phyloP scores from a whole-genome alignment of 2,888 invertebrate species.

The Leucoma salicis region DNA sequence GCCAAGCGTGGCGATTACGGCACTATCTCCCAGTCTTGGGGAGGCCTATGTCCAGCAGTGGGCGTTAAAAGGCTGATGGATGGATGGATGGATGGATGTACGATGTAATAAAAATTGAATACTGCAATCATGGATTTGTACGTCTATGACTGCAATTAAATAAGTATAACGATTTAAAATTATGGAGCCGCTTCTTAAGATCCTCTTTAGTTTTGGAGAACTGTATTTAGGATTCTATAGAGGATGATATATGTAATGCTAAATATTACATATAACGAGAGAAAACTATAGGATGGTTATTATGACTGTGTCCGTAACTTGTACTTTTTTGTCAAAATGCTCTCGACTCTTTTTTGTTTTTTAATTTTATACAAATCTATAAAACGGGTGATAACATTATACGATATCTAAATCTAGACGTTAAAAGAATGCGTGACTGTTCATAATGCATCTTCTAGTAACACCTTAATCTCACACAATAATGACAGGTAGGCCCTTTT shows the following conservation, averaged over 20 bases:
- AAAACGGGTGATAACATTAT: neutral
- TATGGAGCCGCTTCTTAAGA: neutral
- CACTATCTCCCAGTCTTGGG: no score
- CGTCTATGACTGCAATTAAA: neutral
- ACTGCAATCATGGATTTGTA: neutral
- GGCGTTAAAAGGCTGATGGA: no score
- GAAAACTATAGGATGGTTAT: no score
- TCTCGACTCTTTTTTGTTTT: neutral
- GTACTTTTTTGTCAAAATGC: no score
- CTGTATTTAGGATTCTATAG: neutral
- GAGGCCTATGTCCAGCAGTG: no score
- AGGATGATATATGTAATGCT: no score
- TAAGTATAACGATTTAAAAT: no score
- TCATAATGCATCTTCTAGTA: neutral
- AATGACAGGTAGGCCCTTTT: slow-evolving; percentile 13
- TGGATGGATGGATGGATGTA: no score
- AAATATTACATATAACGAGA: no score
- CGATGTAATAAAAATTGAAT: no score
- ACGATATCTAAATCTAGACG: neutral
- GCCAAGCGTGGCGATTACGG: no score
- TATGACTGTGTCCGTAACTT: no score
- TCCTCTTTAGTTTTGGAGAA: neutral
- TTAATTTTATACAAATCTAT: neutral
- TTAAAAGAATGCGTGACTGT: neutral
- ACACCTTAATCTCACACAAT: neutral